Evolutionary conservation across 2,113 vertebrate genomes (phyloP).

Genomic region (Pao palembangensis): DNA sequence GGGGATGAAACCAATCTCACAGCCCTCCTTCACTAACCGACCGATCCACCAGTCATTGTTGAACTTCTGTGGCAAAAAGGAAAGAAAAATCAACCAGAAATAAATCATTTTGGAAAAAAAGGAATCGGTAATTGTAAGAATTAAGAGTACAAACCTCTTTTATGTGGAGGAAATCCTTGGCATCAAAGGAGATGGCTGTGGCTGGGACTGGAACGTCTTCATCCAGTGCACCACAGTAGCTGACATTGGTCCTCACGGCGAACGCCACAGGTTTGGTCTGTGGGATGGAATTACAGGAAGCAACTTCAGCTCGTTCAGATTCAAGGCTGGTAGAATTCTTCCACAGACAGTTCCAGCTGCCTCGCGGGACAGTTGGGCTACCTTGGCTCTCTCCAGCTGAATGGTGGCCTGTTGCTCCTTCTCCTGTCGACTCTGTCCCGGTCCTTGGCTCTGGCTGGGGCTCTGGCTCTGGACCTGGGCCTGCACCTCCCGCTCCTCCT

Average conservation of each 20-base stretch:
- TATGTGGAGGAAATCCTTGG: slow-evolving; percentile 98
- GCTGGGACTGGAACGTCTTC: slow-evolving; percentile 98
- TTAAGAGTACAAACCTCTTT: slow-evolving; percentile 82
- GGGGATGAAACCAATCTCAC: slow-evolving; percentile 98
- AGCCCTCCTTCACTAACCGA: slow-evolving; percentile 95
- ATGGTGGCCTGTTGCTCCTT: slow-evolving; percentile 91
- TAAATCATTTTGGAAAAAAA: no score
- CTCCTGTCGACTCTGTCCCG: slow-evolving; percentile 86
- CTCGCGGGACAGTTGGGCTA: slow-evolving; percentile 35
- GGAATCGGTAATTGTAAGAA: no score
- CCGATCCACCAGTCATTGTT: slow-evolving; percentile 99
- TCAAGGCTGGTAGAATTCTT: no score
- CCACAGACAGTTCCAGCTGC: not conserved
- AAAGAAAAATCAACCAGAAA: not conserved
- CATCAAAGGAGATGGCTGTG: slow-evolving; percentile 96
- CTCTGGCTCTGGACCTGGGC: slow-evolving; percentile 79
- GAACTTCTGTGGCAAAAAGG: slow-evolving; percentile 83
- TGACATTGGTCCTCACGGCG: slow-evolving; percentile 96
- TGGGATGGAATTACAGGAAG: not conserved
- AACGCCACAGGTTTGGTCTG: slow-evolving; percentile 96
- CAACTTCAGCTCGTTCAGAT: not conserved
- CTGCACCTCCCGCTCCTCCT: slow-evolving; percentile 92
- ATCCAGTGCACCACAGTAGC: slow-evolving; percentile 94
- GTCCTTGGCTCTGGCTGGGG: slow-evolving; percentile 69
- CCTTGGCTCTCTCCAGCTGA: slow-evolving; percentile 96